Evolutionary conservation across 1,140 invertebrate species (phyloP).

Genomic region (Gonioctena quinquepunctata): DNA sequence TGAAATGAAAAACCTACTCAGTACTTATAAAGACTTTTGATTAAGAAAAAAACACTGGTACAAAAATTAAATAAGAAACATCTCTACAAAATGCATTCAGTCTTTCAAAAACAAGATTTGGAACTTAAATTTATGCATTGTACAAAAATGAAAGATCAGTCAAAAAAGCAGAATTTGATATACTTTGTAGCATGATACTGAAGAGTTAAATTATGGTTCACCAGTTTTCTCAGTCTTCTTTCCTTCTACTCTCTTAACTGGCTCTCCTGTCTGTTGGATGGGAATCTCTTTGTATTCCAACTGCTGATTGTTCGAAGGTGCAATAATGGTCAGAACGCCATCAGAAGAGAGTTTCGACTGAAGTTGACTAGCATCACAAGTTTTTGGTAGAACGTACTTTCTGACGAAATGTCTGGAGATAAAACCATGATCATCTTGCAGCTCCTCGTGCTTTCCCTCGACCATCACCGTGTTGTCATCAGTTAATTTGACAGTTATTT

Average conservation of each 20-base stretch:
- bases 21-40: too few relatives aligned
- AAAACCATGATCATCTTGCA: constrained; percentile 55
- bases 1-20: too few relatives aligned
- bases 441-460: constrained; percentile 60
- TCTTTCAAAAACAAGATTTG: too few relatives aligned
- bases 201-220: too few relatives aligned
- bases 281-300: constrained; percentile 24
- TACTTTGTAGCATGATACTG: too few relatives aligned
- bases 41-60: too few relatives aligned
- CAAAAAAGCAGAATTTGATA: too few relatives aligned
- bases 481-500: constrained; percentile 64
- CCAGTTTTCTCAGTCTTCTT: neutral
- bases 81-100: too few relatives aligned
- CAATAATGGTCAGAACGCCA: constrained; percentile 70
- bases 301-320: constrained; percentile 54
- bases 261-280: constrained; percentile 35
- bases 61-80: too few relatives aligned
- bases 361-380: constrained; percentile 66
- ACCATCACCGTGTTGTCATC: constrained; percentile 62
- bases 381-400: constrained; percentile 71
- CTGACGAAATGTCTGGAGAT: constrained; percentile 64
- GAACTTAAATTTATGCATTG: too few relatives aligned
- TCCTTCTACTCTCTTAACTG: constrained; percentile 23
- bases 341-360: constrained; percentile 73
- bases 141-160: too few relatives aligned